Evolutionary conservation across 30 jellyfish, hydroid and myxozoan species (phyloP).

Genomic region (Hydra vulgaris): DNA sequence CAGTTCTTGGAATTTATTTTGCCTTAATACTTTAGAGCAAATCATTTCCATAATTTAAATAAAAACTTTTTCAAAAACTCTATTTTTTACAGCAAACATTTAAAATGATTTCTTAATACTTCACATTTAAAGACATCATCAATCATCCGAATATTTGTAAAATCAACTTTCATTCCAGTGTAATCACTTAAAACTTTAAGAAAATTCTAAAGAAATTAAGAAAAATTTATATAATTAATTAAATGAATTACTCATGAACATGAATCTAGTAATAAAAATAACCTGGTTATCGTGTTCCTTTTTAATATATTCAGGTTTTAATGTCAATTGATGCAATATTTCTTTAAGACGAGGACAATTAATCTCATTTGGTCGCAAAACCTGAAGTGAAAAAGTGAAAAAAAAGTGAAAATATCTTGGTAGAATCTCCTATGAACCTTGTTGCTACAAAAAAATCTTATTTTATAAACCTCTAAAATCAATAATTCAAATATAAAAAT

Average conservation of each 20-base stretch:
- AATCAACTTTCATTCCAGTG: constrained; percentile 2
- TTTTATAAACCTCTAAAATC: no score
- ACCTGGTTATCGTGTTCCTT: not conserved
- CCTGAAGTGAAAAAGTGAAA: not conserved
- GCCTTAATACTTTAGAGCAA: no score
- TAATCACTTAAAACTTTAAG: not conserved
- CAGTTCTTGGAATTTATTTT: no score
- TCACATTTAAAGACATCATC: constrained; percentile 3
- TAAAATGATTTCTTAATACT: not conserved
- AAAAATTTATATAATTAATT: not conserved
- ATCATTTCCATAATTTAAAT: not conserved
- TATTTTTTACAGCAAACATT: no score
- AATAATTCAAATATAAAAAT: no score
- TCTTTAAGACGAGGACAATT: not conserved
- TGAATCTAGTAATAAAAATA: not conserved
- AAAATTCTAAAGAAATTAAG: not conserved
- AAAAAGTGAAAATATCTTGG: not conserved
- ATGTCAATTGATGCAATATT: not conserved
- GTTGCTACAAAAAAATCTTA: no score
- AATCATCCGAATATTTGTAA: not conserved
- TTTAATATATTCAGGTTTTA: not conserved
- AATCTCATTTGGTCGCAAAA: not conserved
- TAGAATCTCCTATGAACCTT: not conserved
- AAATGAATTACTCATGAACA: not conserved
- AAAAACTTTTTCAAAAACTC: not conserved